phyloP scores from a whole-genome alignment of 2,888 invertebrate species.

The Pristionchus japonicus region DNA sequence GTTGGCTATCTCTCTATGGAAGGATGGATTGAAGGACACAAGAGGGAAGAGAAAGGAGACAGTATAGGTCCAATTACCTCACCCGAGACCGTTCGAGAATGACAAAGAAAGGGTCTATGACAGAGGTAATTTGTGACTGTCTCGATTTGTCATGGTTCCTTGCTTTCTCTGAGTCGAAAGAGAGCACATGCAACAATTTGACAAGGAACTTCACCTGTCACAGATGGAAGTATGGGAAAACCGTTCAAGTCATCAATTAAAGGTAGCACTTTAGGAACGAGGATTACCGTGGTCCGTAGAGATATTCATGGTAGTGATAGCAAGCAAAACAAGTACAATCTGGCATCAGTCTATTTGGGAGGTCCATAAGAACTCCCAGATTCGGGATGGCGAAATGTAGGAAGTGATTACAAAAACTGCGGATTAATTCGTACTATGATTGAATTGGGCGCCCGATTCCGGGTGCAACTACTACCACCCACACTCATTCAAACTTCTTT shows the following conservation, averaged over 20 bases:
- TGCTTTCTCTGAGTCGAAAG: too few relatives aligned
- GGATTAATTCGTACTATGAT: neutral
- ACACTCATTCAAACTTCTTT: neutral
- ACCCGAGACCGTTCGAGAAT: neutral
- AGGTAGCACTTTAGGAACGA: neutral
- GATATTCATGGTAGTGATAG: neutral
- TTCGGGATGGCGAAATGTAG: neutral
- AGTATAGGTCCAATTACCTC: neutral
- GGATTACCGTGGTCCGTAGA: neutral
- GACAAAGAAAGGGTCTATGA: too few relatives aligned
- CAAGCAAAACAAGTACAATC: neutral
- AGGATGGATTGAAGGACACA: constrained; percentile 3
- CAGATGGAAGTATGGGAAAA: too few relatives aligned
- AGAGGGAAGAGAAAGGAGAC: neutral
- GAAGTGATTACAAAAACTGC: neutral
- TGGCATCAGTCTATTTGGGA: neutral
- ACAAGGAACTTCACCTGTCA: neutral
- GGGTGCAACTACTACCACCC: neutral
- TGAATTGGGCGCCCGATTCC: neutral
- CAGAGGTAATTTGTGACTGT: too few relatives aligned
- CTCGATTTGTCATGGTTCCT: too few relatives aligned
- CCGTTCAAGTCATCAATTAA: too few relatives aligned
- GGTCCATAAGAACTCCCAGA: neutral
- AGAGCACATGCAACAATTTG: too few relatives aligned
- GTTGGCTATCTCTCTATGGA: constrained; percentile 20